Conservation (phyloP, 2,797 vertebrate species). For the Sebastes kiyomatsui region DNA sequence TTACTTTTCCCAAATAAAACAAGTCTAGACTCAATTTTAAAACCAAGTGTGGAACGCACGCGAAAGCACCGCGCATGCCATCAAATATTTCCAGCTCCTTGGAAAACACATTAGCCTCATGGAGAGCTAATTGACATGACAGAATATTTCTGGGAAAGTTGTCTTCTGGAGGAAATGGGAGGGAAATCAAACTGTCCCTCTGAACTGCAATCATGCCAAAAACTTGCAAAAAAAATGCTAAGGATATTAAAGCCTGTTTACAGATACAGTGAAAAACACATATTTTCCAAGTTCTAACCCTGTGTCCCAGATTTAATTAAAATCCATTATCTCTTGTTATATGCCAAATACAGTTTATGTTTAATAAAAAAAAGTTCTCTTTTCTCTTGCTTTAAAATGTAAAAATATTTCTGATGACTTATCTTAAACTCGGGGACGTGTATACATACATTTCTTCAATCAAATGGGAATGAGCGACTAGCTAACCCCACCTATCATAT, state of each 20-base stretch:
- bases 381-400: background rate
- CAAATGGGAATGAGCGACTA: background rate
- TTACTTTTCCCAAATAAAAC: conserved; percentile 15
- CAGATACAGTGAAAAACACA: background rate
- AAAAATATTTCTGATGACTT: background rate
- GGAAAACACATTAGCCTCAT: conserved; percentile 19
- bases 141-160: background rate
- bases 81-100: conserved; percentile 34
- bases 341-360: background rate
- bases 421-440: background rate
- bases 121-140: background rate
- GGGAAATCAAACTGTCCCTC: background rate
- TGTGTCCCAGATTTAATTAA: background rate
- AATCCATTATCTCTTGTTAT: background rate
- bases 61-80: background rate
- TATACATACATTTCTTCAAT: background rate
- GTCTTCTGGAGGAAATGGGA: background rate
- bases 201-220: background rate
- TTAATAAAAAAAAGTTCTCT: background rate
- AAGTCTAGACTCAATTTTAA: background rate
- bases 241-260: background rate
- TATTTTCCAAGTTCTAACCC: too few species aligned
- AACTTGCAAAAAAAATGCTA: background rate
- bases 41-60: background rate
- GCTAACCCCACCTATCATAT: background rate